Base-by-base conservation (phyloP, 2,113 vertebrate genomes). In the Steatornis caripensis region DNA sequence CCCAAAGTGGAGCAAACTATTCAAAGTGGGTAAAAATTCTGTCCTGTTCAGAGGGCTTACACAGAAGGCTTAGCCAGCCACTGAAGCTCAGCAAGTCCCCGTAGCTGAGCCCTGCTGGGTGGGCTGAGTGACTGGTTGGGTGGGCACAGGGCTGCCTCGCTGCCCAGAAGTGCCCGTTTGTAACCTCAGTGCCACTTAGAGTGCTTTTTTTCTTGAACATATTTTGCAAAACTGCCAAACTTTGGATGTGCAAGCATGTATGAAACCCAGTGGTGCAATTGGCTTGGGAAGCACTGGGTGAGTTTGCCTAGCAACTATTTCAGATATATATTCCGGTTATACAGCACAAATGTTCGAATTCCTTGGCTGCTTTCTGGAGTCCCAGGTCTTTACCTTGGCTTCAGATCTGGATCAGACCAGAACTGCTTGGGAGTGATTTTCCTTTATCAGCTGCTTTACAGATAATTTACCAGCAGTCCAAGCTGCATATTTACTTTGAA, bases 391-490 rank as follows among this genome's bases (percentile, higher is more conserved):
- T 34, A 87, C 64, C 53, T 87, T 91, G 57, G 41, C 86, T 90
- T 61, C 61, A 62, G 69, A 89, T 71, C 92, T 87, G 80, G 95
- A 91, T 87, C 74, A 93, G 74, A 90, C 89, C 90, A 95, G 95
- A 94, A 37, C 53, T 95, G 21, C 48, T 78, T 79, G 48, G 91
- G 86, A 94, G 49, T 61, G 69, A 87, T 93, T 71, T 72, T 91
- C 45, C n/a, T 84, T 90, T 96, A 95, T 97, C 95, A 95, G 65
- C 61, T 78, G 61, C 76, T 92, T 96, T 75, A 65, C 80, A 96
- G 80, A 68, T 94, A 68, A 84, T 94, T 95, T 87, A 66, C 53
- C 36, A 69, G 45, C 90, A 95, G 66, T 61, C n/a, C 69, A 49
- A 92, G 86, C 55, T 85, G 66, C 15, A 6, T 79, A 41, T 92